Conservation (phyloP, 2,888 invertebrate species). For the Rhingia campestris region DNA sequence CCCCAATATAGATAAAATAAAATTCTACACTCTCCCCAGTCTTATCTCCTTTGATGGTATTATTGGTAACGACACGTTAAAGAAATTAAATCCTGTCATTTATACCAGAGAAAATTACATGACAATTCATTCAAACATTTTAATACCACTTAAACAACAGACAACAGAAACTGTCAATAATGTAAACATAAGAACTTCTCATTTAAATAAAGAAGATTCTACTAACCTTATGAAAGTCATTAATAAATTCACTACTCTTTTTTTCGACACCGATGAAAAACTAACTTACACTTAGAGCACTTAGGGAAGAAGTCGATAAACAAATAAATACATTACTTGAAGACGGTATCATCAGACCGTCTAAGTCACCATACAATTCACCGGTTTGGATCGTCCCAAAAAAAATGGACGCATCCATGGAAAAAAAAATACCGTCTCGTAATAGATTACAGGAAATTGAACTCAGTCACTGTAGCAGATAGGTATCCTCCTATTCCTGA, state of each 20-base stretch:
- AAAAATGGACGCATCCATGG: slow-evolving; percentile 2
- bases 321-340: slow-evolving; percentile 24
- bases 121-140: slow-evolving; percentile 19
- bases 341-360: slow-evolving; percentile 35
- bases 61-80: slow-evolving; percentile 23
- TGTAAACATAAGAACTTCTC: slow-evolving; percentile 33
- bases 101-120: slow-evolving; percentile 19
- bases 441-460: slow-evolving; percentile 54
- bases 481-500: too few species aligned
- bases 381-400: slow-evolving; percentile 7
- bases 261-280: slow-evolving; percentile 31
- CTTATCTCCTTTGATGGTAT: slow-evolving; percentile 38
- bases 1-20: slow-evolving; percentile 20
- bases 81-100: slow-evolving; percentile 18
- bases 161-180: slow-evolving; percentile 27
- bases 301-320: slow-evolving; percentile 36
- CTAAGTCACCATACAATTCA: slow-evolving; percentile 35
- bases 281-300: slow-evolving; percentile 35
- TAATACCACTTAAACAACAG: slow-evolving; percentile 36
- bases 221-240: slow-evolving; percentile 12
- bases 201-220: slow-evolving; percentile 29
- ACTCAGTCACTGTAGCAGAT: neutral
- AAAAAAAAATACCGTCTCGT: slow-evolving; percentile 44
- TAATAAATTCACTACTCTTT: slow-evolving; percentile 2
- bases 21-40: slow-evolving; percentile 23